A percentile compares a stretch with the other conserved stretches of the same genome.
Conservation (phyloP, 2,797 vertebrate genomes). For the Trichosurus vulpecula region DNA sequence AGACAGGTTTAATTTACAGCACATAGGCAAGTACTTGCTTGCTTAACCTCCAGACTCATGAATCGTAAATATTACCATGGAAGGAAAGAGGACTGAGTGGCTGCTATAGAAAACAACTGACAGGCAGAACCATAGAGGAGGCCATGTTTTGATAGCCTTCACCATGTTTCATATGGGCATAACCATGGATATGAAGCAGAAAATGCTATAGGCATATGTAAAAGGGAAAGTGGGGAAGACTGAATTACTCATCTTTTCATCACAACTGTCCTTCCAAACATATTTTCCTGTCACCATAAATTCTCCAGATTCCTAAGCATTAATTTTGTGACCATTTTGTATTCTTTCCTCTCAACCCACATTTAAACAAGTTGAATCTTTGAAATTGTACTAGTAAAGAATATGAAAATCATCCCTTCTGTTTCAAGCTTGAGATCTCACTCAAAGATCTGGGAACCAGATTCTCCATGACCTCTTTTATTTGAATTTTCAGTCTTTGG, state of each 20-base stretch:
- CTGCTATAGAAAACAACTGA: conserved; percentile 52
- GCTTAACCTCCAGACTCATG: conserved; percentile 68
- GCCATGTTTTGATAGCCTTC: conserved; percentile 34
- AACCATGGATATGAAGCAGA: conserved; percentile 19
- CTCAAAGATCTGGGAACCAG: neutral
- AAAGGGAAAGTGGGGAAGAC: neutral
- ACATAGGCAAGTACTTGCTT: conserved; percentile 62
- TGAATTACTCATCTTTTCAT: conserved; percentile 4
- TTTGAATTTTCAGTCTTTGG: neutral
- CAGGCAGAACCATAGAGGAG: conserved; percentile 18
- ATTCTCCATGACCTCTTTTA: neutral
- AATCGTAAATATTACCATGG: conserved; percentile 59
- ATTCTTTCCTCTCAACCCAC: neutral
- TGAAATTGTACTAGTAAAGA: neutral
- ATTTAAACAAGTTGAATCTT: neutral
- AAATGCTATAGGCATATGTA: neutral
- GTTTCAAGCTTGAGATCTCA: neutral
- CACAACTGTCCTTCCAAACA: neutral
- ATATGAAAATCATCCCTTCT: neutral
- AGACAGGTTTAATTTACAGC: conserved; percentile 75
- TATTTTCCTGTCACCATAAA: neutral
- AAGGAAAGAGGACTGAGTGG: conserved; percentile 42
- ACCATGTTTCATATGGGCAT: neutral
- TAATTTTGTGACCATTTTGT: neutral
- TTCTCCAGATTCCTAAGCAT: neutral